Conservation (phyloP, 2,113 vertebrate species). For the Cyanistes caeruleus region DNA sequence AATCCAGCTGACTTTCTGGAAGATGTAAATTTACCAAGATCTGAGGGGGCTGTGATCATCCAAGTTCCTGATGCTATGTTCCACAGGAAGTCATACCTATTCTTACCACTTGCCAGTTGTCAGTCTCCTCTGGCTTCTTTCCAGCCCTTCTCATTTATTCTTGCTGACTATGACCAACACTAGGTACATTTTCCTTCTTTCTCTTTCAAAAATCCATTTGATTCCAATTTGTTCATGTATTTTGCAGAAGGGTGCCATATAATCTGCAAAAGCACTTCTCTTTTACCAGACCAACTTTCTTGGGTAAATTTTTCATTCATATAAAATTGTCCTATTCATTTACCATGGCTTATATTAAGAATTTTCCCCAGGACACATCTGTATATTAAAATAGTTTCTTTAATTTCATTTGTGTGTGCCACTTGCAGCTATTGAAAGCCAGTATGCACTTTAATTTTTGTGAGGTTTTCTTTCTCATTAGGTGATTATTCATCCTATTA, state of each 20-base stretch:
- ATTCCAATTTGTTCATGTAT: neutral
- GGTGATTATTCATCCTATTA: neutral
- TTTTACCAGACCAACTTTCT: neutral
- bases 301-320: neutral
- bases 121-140: constrained; percentile 28
- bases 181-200: neutral
- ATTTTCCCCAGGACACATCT: neutral
- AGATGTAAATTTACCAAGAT: constrained; percentile 62
- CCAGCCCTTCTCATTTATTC: constrained; percentile 41
- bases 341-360: neutral
- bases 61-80: constrained; percentile 29
- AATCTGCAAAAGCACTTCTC: neutral
- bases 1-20: constrained; percentile 66
- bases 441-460: neutral
- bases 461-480: neutral
- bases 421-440: neutral
- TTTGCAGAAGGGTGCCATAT: neutral
- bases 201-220: neutral
- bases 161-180: neutral
- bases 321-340: neutral
- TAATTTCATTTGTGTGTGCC: neutral
- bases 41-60: constrained; percentile 32
- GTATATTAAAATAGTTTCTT: neutral
- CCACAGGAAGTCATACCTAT: constrained; percentile 33
- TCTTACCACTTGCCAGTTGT: neutral